Evolutionary conservation across 2,888 invertebrate genomes (phyloP).

Genomic region (Catocala fraxini): DNA sequence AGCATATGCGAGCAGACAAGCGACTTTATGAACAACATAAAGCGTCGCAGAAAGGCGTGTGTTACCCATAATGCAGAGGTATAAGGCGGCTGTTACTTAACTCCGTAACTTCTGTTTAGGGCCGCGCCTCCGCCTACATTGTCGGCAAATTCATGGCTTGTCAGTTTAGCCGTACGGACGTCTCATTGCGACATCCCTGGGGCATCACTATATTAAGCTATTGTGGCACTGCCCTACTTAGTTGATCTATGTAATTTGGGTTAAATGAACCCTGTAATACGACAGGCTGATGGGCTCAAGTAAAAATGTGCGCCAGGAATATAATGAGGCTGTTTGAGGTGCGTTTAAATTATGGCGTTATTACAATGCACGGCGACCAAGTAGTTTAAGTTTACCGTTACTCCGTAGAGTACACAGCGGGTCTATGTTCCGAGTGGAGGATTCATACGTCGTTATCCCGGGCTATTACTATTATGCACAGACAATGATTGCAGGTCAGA

Average conservation of each 20-base stretch:
- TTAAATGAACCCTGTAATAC: conserved; percentile 46
- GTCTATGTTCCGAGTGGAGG: too few species aligned
- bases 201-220: conserved; percentile 54
- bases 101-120: conserved; percentile 80
- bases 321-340: conserved; percentile 17
- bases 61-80: conserved; percentile 59
- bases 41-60: conserved; percentile 63
- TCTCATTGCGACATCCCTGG: conserved; percentile 61
- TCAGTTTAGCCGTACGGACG: conserved; percentile 62
- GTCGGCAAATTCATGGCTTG: conserved; percentile 72
- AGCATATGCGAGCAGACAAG: conserved; percentile 62
- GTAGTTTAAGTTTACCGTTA: not conserved
- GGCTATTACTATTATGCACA: too few species aligned
- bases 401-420: not conserved
- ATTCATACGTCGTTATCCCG: too few species aligned
- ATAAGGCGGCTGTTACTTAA: conserved; percentile 70
- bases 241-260: conserved; percentile 57
- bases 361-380: not conserved
- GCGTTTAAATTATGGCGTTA: not conserved
- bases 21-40: conserved; percentile 75
- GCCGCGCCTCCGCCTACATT: conserved; percentile 64
- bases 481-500: too few species aligned
- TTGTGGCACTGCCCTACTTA: conserved; percentile 53
- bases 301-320: conserved; percentile 44
- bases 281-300: conserved; percentile 33